Evolutionary conservation across 2,888 invertebrate genomes (phyloP), one percentile per base, ranked within the genome.

Genomic region (Pasiphila rectangulata): DNA sequence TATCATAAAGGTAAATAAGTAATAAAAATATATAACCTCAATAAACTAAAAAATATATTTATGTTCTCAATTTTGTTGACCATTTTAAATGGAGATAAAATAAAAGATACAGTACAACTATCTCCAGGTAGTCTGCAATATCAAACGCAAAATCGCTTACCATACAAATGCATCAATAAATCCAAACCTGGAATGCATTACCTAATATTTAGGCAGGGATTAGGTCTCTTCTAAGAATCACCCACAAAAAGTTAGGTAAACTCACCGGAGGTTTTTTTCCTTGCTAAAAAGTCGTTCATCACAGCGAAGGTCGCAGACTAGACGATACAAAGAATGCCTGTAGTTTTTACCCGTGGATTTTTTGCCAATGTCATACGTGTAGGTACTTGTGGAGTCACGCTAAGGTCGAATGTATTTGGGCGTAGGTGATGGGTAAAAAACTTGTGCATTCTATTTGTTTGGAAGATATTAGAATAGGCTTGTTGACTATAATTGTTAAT

Each of bases 311-410:
- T 82, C 80, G 61, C 54, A 64, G 73, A 75, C 84, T 86, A 85
- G 86, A 84, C 86, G 72, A 72, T 69, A 86, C 83, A 87, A 87
- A 83, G 87, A 82, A 79, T 77, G 79, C 76, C 79, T 85, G 83
- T 84, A 69, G 81, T 83, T 85, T 83, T 83, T 79, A 72, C 74
- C 72, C 60, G 61, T 59, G 67, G 72, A 75, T 79, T 83, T 81
- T 84, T 80, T 72, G 69, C 69, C 84, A 83, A 84, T 84, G 84
- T 83, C 85, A 84, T 83, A 79, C 75, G 78, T 79, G 75, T 75
- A 72, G 66, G 72, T 76, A 75, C 69, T 67, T 59, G 37, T 54
- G 63, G 50, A 84, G 85, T 82, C 87, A 83, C 76, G 79, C 67
- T 72, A 83, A 87, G 87, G 87, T 84, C 85, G 73, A 67, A 67